Percentiles rank a stretch among this genome's conserved stretches.
phyloP scores from a whole-genome alignment of 2,113 vertebrate genomes.

The Ovis aries region DNA sequence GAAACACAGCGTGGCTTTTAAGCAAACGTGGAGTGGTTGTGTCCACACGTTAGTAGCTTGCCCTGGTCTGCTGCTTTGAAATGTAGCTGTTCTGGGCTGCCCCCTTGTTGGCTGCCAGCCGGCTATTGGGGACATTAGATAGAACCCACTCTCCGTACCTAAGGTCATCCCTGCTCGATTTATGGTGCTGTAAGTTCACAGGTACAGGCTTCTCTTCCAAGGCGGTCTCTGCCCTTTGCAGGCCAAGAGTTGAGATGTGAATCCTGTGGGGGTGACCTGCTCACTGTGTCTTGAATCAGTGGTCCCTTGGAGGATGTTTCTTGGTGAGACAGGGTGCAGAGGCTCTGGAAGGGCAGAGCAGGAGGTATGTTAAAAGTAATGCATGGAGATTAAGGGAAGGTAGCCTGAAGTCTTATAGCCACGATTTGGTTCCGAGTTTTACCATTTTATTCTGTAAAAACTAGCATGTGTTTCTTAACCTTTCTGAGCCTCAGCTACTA shows the following conservation, averaged over 20 bases:
- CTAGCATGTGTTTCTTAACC: not conserved
- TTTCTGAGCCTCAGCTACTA: not conserved
- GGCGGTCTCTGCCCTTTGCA: not conserved
- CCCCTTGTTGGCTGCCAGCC: not conserved
- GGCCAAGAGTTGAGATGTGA: not conserved
- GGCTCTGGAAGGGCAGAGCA: not conserved
- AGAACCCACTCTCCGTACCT: not conserved
- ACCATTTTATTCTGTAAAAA: not conserved
- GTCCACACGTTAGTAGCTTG: not conserved
- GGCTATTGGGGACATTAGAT: not conserved
- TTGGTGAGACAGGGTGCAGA: not conserved
- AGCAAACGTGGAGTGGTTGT: slow-evolving; percentile 20
- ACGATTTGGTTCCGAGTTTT: not conserved
- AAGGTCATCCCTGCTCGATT: not conserved
- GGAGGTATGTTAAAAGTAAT: not conserved
- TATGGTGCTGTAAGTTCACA: not conserved
- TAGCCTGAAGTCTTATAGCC: not conserved
- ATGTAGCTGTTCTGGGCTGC: not conserved
- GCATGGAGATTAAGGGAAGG: not conserved
- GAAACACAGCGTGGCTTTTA: slow-evolving; percentile 58
- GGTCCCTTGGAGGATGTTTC: not conserved
- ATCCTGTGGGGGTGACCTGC: not conserved
- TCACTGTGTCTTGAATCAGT: not conserved
- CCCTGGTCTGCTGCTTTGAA: not conserved
- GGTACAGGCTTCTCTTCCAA: not conserved